Evolutionary conservation across 1,140 invertebrate genomes (phyloP), one percentile per base, ranked within the genome.

Genomic region (Aphelenchoides fujianensis): DNA sequence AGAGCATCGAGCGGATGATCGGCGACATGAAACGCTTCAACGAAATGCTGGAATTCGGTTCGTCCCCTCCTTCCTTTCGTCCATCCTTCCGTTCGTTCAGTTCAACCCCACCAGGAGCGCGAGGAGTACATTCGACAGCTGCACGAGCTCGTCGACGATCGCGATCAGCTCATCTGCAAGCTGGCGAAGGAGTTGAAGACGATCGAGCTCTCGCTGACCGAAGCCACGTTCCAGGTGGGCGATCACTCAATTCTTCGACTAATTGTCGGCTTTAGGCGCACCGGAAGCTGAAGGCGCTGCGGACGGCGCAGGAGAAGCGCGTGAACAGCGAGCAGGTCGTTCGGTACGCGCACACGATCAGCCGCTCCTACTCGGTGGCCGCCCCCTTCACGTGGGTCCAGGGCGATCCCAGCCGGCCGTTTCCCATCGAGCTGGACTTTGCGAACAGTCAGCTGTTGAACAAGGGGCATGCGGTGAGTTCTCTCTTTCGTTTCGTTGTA

Each of bases 221-320:
- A 75, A 54, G 74, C 74, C n/a, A 78, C 75, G 35, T 75, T 54
- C 34, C 74, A 75, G 75, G 74, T 78, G 16, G 19, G 19, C n/a
- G n/a, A n/a, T 72, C 9, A 12, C 36, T 23, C 53, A 63, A 34
- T 66, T 66, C 0, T 66, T 0, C 1, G 12, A 23, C 1, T 66
- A 55, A 37, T 28, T 35, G 28, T 59, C 31, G 30, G 2, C 53
- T 75, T 66, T 54, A 75, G 74, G 76, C 76, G 9, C 54, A 79
- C 34, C 69, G 74, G 19, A 79, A 79, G 48, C 35, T 79, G n/a
- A 68, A 75, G 27, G 74, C 74, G 1, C 54, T 79, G 19, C 67
- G 79, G 36, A 32, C 69, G 7, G 79, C 76, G 28, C 74, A 79
- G 30, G 76, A 35, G 23, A 77, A 78, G 31, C 52, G 61, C 37